Evolutionary conservation across 1,140 invertebrate genomes (phyloP), one percentile per base, ranked within the genome.

Genomic region (Sipha flava): DNA sequence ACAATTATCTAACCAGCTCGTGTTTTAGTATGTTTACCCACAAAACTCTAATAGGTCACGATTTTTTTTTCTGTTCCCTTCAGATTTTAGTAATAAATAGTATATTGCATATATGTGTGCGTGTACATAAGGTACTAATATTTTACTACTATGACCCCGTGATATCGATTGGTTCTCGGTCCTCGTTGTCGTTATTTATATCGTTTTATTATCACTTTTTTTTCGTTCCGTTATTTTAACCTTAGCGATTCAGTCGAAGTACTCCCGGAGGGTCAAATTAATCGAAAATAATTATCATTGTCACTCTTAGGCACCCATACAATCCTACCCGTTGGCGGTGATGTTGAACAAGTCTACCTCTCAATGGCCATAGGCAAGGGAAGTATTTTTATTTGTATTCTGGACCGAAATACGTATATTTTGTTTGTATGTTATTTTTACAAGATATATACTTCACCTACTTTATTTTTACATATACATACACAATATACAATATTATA

Each of bases 261-360:
- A 66, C 64, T 43, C 34, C 64, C 64, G 2, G 34, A 66, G 64
- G 34, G 64, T 66, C 34, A 43, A 66, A 12, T 66, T 21, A 7
- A 66, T 21, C 37, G 64, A 66, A 66, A 66, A 66, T 66, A 66
- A 66, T 66, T 66, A 66, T 66, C 34, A 37, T 66, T 66, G 64
- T 66, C 64, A 66, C 34, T 37, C 34, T 66, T 26, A 23, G 34
- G 34, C 64, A 14, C 64, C 12, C 37, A 6, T 6, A 23, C 29
- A 6, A 31, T 18, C 62, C 34, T 14, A n/a, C 10, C n/a, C n/a
- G n/a, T n/a, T n/a, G 18, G 62, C 62, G 21, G n/a, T 12, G n/a
- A 9, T 34, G n/a, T 23, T 9, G 54, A 52, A 66, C 34, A 40
- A 66, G 34, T 66, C 34, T 21, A 66, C 62, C 62, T 0, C 9